Evolutionary conservation across 2,797 vertebrate species (phyloP), one percentile per base, ranked within the genome.

Genomic region (Hypotaenidia philippensis): DNA sequence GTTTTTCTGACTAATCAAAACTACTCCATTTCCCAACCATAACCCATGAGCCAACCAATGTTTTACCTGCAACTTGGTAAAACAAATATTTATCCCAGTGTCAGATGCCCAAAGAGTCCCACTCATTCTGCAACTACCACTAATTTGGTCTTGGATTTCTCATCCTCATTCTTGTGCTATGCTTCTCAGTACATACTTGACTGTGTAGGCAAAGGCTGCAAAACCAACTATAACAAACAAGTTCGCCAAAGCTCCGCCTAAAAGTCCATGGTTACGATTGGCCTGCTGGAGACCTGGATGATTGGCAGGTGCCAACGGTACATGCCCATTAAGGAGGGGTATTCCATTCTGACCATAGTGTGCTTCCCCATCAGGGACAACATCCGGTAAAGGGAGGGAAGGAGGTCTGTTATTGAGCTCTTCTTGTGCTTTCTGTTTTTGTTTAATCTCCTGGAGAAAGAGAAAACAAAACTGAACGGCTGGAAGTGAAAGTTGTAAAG

Each of bases 181-280:
- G 99, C 99, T 99, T 97, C 99, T 98, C 97, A 99, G 98, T 88
- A 99, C 99, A 25, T 99, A 99, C 97, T 99, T 99, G 74, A 99
- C 99, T 70, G 99, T 99, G 98, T 99, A 99, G 95, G 99, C 99
- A 25, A 99, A 99, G 64, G 99, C 99, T 0, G 99, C 99, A 44
- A 99, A 99, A 87, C 99, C 99, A 29, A 99, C 99, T 72, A 99
- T 99, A 83, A 99, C 99, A 90, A 99, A 99, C 96, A 99, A 98
- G 98, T 99, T 99, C 97, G 99, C 99, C 95, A 99, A 95, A 57
- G 99, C 99, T 2, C 99, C 99, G 1, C 99, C 99, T 82, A 99
- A 95, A 94, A 99, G 99, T 99, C 99, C 99, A n/a, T 99, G 99
- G 97, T 99, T 99, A 57, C 99, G 98, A 80, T 99, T 99, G 96